Conservation (phyloP, 2,113 vertebrate species). For the Perccottus glenii region DNA sequence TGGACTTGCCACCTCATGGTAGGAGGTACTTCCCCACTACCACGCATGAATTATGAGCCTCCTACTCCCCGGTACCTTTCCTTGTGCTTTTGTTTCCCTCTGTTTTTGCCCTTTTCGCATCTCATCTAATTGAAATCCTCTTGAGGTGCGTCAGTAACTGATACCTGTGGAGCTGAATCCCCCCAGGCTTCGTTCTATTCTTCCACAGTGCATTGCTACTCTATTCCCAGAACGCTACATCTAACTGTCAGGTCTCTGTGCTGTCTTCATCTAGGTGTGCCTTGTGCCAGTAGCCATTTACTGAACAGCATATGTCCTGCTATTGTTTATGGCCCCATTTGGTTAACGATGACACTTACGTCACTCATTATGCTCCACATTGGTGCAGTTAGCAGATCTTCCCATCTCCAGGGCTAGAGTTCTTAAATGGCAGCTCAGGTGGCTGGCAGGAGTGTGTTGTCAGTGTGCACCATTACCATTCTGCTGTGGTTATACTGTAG, state of each 20-base stretch:
- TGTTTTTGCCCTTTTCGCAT: conserved; percentile 29
- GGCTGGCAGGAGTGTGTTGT: conserved; percentile 38
- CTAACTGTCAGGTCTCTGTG: conserved; percentile 48
- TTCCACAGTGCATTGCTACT: conserved; percentile 48
- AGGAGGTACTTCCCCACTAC: conserved; percentile 33
- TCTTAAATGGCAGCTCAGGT: conserved; percentile 63
- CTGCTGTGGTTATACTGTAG: conserved; percentile 19
- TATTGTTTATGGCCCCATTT: conserved; percentile 72
- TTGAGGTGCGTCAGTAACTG: conserved; percentile 64
- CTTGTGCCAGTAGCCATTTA: conserved; percentile 58
- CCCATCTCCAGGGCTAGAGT: conserved; percentile 58
- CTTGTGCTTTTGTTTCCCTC: conserved; percentile 36
- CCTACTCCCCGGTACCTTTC: conserved; percentile 29
- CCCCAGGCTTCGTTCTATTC: conserved; percentile 56
- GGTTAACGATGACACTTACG: conserved; percentile 72
- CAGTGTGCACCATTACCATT: conserved; percentile 26
- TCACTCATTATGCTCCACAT: conserved; percentile 66
- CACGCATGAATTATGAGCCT: conserved; percentile 45
- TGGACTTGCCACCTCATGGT: conserved; percentile 49
- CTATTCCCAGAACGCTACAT: conserved; percentile 62
- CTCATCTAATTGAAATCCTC: conserved; percentile 66
- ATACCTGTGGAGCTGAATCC: conserved; percentile 55
- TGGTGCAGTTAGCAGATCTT: conserved; percentile 16
- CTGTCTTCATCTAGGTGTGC: conserved; percentile 61
- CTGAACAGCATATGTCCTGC: conserved; percentile 67